Evolutionary conservation across 1,140 invertebrate genomes (phyloP).

Genomic region (Glossosoma conforme): DNA sequence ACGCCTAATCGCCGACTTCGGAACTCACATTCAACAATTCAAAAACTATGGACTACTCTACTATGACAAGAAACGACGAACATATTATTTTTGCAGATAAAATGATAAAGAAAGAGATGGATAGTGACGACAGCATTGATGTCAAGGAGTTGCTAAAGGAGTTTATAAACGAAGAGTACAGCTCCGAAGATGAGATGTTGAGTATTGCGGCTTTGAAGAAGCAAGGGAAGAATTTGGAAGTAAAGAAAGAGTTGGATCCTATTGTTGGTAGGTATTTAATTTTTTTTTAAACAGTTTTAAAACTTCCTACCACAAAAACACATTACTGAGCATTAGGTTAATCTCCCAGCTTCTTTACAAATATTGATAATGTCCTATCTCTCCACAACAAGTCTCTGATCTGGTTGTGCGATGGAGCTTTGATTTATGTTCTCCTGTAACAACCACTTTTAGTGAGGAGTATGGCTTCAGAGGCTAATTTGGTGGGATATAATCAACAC

Average conservation of each 20-base stretch:
- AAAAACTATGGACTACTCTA: too few relatives aligned
- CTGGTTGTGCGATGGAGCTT: neutral
- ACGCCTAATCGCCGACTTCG: too few relatives aligned
- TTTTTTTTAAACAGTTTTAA: neutral
- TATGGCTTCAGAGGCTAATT: too few relatives aligned
- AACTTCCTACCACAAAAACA: constrained; percentile 7
- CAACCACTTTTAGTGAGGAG: neutral
- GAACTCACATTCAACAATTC: too few relatives aligned
- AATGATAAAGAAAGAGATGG: constrained; percentile 7
- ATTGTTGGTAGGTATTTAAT: neutral
- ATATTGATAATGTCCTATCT: too few relatives aligned
- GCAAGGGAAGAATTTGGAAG: too few relatives aligned
- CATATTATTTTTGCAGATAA: constrained; percentile 39
- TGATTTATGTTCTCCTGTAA: neutral
- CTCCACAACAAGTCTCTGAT: neutral
- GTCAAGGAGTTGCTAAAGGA: constrained; percentile 18
- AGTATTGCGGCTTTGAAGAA: constrained; percentile 21
- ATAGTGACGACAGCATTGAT: constrained; percentile 4
- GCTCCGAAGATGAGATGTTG: constrained; percentile 15
- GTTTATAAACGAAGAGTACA: constrained; percentile 12
- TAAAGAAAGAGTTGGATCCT: constrained; percentile 1
- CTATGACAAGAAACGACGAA: too few relatives aligned
- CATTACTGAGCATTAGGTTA: too few relatives aligned
- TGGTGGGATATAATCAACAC: too few relatives aligned
- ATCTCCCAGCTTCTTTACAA: too few relatives aligned